Evolutionary conservation across 2,113 vertebrate genomes (phyloP), one percentile per base, ranked within the genome.

Genomic region (Epinephelus lanceolatus): DNA sequence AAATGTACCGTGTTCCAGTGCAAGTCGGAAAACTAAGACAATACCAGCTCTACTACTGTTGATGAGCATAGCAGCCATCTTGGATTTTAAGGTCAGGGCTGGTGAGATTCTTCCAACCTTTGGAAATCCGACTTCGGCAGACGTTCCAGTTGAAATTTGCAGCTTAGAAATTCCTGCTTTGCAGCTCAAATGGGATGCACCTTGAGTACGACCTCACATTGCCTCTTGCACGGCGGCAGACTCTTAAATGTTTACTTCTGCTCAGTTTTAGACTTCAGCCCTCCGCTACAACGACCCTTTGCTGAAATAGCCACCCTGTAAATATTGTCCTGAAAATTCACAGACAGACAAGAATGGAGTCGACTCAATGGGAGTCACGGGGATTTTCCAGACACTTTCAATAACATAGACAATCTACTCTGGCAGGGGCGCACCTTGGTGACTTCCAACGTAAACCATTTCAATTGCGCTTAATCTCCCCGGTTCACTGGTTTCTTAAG

Each of bases 371-470:
- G 37, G 68, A 84, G 77, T 68, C 19, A 47, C 86, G 80, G 86
- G 66, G 80, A 87, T 89, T 94, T 94, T 95, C 93, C 94, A 95
- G 94, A 95, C 93, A 87, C 72, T 79, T 93, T 94, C 70, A 92
- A 93, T 83, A 95, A 95, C 94, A 95, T n/a, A 84, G 88, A 90
- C 81, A 90, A 93, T 92, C 86, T 94, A 73, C 84, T 81, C 92
- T 94, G 94, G 94, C 93, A 84, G 63, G 56, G 84, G 68, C 12
- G 66, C 71, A 77, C 61, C 65, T 81, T 76, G 71, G 51, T 60
- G 57, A 71, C 71, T 60, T 91, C 89, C 87, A 92, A 87, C 23
- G 51, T 90, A 92, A 93, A 93, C 87, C 74, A 53, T 90, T 86
- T 89, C 45, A 85, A 71, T 88, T 90, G 75, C 6, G 52, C 67